These are phyloP conservation scores for Pandemis corylana DNA, from an alignment of 2,888 invertebrate genomes.

Conservation along the genomic window DNA sequence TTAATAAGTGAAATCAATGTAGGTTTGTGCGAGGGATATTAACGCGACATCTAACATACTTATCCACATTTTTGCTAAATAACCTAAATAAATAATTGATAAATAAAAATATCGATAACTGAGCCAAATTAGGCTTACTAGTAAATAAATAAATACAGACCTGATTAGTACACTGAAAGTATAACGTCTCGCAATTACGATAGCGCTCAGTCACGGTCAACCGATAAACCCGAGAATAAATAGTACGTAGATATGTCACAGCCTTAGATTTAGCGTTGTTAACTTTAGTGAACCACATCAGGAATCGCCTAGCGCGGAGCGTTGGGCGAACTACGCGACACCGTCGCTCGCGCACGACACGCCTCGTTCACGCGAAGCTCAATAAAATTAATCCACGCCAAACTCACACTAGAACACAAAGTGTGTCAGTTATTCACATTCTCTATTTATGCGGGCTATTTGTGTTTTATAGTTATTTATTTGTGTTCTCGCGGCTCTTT, in stretches of 20 bases:
- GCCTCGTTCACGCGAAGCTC: constrained; percentile 46
- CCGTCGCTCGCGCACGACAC: constrained; percentile 37
- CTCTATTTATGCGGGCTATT: constrained; percentile 69
- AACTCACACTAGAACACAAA: constrained; percentile 52
- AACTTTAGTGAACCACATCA: constrained; percentile 7
- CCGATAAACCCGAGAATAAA: constrained; percentile 16
- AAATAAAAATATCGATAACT: background rate
- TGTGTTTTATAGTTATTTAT: constrained; percentile 59
- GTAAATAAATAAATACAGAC: constrained; percentile 1
- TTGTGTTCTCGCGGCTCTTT: constrained; percentile 54
- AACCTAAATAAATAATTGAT: background rate
- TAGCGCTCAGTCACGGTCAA: constrained; percentile 30
- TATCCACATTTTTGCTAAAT: background rate
- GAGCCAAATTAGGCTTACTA: background rate
- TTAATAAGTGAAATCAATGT: background rate
- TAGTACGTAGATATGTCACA: constrained; percentile 20
- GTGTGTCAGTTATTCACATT: constrained; percentile 72
- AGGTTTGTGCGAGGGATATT: background rate
- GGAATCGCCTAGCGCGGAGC: background rate
- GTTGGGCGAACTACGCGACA: constrained; percentile 37
- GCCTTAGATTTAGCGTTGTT: constrained; percentile 7
- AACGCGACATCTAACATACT: background rate
- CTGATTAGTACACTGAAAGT: constrained; percentile 3
- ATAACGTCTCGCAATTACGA: constrained; percentile 3
- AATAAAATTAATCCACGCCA: constrained; percentile 59